phyloP scores from a whole-genome alignment of 1,140 invertebrate species.

The Lepidurus arcticus region DNA sequence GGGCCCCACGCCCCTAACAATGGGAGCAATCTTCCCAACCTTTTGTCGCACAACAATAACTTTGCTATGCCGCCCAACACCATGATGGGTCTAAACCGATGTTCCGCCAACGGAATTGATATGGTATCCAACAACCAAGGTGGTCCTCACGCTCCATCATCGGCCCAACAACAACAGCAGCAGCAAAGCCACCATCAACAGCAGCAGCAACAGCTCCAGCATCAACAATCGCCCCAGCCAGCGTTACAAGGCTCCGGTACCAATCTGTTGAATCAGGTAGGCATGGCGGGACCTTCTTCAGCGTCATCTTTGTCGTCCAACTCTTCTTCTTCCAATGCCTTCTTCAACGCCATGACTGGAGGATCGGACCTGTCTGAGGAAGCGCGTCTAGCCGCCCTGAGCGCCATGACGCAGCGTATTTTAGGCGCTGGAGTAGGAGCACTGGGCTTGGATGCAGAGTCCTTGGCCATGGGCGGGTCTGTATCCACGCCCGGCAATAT shows the following conservation, averaged over 20 bases:
- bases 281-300: constrained; percentile 5
- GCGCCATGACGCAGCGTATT: constrained; percentile 32
- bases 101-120: not conserved
- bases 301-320: not conserved
- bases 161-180: not conserved
- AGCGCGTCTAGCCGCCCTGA: constrained; percentile 31
- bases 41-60: not conserved
- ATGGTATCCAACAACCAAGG: not conserved
- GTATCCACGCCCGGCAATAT: not conserved
- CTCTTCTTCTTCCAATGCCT: constrained; percentile 4
- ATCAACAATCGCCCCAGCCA: not conserved
- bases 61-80: not conserved
- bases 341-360: not conserved
- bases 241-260: not conserved
- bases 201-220: not conserved
- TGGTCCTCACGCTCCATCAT: not conserved
- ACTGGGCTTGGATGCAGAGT: constrained; percentile 22
- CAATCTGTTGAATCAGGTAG: not conserved
- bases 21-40: not conserved
- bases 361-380: constrained; percentile 29
- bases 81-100: not conserved
- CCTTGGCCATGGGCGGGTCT: constrained; percentile 31
- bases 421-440: constrained; percentile 27
- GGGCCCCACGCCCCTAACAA: not conserved
- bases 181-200: not conserved